phyloP scores from a whole-genome alignment of 2,797 vertebrate genomes.

The Molothrus ater region DNA sequence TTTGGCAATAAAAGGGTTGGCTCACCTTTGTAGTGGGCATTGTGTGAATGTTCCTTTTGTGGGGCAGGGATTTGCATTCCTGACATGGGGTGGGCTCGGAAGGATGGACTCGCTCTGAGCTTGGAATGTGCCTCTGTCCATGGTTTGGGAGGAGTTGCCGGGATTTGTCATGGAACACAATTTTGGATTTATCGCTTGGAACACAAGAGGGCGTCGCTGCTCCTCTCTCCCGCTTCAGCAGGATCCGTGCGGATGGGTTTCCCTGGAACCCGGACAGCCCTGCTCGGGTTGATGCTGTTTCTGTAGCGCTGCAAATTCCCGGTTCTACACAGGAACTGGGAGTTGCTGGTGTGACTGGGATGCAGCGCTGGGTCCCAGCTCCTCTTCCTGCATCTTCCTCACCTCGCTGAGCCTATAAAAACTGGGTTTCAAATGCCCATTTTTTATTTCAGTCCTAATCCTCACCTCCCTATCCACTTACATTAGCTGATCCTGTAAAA shows the following conservation, averaged over 20 bases:
- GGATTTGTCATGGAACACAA: neutral
- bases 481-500: fast-evolving
- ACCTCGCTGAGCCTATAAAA: neutral
- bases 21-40: neutral
- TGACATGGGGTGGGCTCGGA: fast-evolving
- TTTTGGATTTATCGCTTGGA: neutral
- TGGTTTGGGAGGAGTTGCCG: neutral
- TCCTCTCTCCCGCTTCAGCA: neutral
- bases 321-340: fast-evolving
- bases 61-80: neutral
- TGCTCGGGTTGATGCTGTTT: fast-evolving
- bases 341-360: neutral
- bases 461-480: fast-evolving
- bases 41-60: neutral
- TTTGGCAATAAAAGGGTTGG: neutral
- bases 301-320: neutral
- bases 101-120: fast-evolving
- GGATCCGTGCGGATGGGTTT: fast-evolving
- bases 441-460: neutral
- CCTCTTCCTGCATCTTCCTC: neutral
- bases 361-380: neutral
- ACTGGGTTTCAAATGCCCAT: neutral
- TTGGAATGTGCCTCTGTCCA: too few species aligned
- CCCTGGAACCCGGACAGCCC: fast-evolving
- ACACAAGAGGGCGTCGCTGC: slow-evolving; percentile 67